phyloP scores from a whole-genome alignment of 2,113 vertebrate species.

The Mastomys natalensis region DNA sequence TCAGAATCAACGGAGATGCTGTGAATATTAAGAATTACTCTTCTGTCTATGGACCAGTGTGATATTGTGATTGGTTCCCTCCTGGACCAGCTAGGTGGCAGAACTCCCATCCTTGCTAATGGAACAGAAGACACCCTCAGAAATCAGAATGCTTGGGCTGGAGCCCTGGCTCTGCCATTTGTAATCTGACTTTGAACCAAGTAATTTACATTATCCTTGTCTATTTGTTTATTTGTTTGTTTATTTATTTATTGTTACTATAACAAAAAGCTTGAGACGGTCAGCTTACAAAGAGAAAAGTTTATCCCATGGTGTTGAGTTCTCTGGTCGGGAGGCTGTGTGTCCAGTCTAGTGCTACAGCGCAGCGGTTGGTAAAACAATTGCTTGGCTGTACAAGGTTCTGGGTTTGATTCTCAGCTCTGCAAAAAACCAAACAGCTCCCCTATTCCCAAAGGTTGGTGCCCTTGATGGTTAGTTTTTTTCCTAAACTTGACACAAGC shows the following conservation, averaged over 20 bases:
- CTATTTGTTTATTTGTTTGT: no score
- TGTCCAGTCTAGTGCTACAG: no score
- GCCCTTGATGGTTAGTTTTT: neutral
- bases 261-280: neutral
- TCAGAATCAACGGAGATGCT: neutral
- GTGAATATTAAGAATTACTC: neutral
- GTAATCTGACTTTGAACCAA: neutral
- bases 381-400: neutral
- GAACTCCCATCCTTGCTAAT: neutral
- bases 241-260: neutral
- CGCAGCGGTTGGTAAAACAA: neutral
- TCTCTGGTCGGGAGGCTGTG: neutral
- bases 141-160: neutral
- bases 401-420: neutral
- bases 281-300: neutral
- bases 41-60: neutral
- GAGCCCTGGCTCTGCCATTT: neutral
- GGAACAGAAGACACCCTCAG: neutral
- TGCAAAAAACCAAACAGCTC: neutral
- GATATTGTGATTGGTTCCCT: neutral
- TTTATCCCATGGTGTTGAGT: neutral
- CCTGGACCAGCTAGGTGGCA: neutral
- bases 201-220: constrained; percentile 3
- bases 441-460: neutral
- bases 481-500: neutral